These are phyloP conservation scores for Tragulus kanchil DNA, from an alignment of 2,113 vertebrate species.

Conservation along the genomic window DNA sequence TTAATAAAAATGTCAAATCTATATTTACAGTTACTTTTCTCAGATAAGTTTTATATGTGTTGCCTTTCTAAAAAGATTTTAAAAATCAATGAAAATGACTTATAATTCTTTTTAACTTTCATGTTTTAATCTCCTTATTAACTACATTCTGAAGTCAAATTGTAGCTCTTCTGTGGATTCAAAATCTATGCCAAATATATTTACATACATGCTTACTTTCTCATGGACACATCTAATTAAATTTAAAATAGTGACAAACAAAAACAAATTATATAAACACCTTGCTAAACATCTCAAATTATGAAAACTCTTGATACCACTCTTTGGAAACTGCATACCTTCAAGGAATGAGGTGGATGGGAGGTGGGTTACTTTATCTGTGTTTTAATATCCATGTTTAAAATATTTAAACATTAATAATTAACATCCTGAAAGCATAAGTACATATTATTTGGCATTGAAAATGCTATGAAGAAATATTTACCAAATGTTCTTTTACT, in stretches of 20 bases:
- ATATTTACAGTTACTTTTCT: not conserved
- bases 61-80: not conserved
- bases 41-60: not conserved
- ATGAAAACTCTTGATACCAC: not conserved
- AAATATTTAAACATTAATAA: conserved; percentile 33
- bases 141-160: not conserved
- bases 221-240: conserved; percentile 10
- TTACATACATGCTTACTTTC: not conserved
- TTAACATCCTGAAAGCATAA: not conserved
- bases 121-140: conserved; percentile 36
- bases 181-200: not conserved
- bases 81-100: not conserved
- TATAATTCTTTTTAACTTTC: not conserved
- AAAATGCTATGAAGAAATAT: not conserved
- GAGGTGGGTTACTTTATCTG: not conserved
- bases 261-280: not conserved
- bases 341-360: not conserved
- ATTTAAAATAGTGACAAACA: conserved; percentile 26
- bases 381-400: not conserved
- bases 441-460: not conserved
- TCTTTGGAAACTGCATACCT: not conserved
- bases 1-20: conserved; percentile 36
- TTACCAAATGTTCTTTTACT: not conserved
- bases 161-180: not conserved
- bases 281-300: not conserved